Conservation (phyloP, 1,140 invertebrate genomes). For the Batillaria attramentaria region DNA sequence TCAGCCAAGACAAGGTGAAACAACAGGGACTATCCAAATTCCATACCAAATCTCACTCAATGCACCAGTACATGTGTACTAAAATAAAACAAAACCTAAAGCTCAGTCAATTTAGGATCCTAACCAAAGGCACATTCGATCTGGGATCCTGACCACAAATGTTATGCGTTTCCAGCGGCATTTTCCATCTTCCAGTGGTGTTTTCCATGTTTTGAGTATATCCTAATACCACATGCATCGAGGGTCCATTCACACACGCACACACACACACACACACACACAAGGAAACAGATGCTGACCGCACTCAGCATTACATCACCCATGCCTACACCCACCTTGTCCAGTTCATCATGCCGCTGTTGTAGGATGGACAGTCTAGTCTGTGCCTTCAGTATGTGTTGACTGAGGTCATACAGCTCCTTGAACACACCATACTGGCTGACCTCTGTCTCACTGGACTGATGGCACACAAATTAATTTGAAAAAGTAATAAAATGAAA, state of each 20-base stretch:
- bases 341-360: neutral
- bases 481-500: neutral
- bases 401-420: conserved; percentile 21
- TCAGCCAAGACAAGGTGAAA: no score
- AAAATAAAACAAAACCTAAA: neutral
- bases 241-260: neutral
- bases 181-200: no score
- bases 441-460: neutral
- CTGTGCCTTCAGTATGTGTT: neutral
- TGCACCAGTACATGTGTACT: neutral
- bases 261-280: neutral
- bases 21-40: no score
- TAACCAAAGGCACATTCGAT: no score
- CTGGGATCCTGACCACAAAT: no score
- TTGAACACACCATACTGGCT: conserved; percentile 22
- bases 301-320: no score
- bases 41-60: no score
- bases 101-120: no score
- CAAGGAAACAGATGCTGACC: no score
- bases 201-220: no score
- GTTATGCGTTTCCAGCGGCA: no score
- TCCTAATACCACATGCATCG: neutral
- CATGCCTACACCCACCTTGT: neutral
- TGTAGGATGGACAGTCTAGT: conserved; percentile 1
- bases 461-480: no score